Conservation (phyloP, 2,888 invertebrate genomes). For the Resseliella maxima region DNA sequence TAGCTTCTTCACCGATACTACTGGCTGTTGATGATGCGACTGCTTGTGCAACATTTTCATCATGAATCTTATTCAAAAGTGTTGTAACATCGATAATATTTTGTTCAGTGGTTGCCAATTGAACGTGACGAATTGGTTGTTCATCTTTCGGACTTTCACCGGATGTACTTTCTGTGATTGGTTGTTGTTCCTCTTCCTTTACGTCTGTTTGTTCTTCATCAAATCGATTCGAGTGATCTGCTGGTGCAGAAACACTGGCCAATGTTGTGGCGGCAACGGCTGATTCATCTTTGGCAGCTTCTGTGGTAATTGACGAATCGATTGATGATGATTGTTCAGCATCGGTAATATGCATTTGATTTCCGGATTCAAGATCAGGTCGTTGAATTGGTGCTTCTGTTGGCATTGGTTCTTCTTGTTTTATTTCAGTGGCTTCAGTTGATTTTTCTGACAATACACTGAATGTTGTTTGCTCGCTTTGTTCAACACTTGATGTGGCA, state of each 20-base stretch:
- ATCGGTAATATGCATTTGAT: background rate
- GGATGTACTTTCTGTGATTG: background rate
- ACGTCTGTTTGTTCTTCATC: constrained; percentile 39
- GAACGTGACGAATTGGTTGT: constrained; percentile 17
- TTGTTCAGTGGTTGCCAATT: constrained; percentile 43
- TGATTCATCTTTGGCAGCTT: background rate
- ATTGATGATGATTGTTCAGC: background rate
- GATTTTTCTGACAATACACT: constrained; percentile 42
- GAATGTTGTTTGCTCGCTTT: constrained; percentile 24
- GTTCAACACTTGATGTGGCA: background rate
- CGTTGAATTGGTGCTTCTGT: constrained; percentile 59
- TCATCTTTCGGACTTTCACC: background rate
- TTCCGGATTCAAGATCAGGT: constrained; percentile 25
- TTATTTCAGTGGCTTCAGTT: constrained; percentile 58
- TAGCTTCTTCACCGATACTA: background rate
- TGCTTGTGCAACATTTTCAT: background rate
- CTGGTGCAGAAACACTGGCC: background rate
- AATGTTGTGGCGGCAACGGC: constrained; percentile 56
- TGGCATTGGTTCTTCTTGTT: constrained; percentile 59
- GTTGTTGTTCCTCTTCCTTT: constrained; percentile 40
- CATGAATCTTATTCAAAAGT: constrained; percentile 1
- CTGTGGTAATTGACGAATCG: constrained; percentile 24
- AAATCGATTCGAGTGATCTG: constrained; percentile 42
- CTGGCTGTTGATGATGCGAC: background rate
- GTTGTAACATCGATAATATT: constrained; percentile 29